Evolutionary conservation across 2,888 invertebrate species (phyloP), one percentile per base, ranked within the genome.

Genomic region (Drosophila formosana): DNA sequence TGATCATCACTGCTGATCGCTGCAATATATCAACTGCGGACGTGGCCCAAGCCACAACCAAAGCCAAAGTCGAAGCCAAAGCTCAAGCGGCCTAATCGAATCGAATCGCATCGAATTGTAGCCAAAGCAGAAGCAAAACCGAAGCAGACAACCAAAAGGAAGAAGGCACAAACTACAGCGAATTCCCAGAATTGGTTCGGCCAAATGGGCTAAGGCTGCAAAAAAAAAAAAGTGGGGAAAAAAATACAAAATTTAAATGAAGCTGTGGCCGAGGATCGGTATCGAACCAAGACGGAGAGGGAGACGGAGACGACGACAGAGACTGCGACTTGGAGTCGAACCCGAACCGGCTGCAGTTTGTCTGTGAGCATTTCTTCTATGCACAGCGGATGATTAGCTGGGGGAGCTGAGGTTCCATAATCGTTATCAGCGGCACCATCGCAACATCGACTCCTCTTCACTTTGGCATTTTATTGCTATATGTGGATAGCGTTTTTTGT

Each of bases 1-100:
- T 89, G 84, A 88, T 88, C 87, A 89, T 89, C 90, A 87, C 79
- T 68, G 84, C 75, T 84, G 89, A 90, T 88, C 88, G 82, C 75
- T 67, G 88, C 80, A 87, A 89, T 89, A 88, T 90, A 89, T 89
- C 90, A 89, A 82, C 72, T 65, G 49, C 49, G 51, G 72, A 86
- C 81, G 55, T 78, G 72, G 78, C 72, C 67, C 67, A 52, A 72
- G 68, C 47, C 57, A 37, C 2, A 30, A 7, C 28, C 28, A 28
- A 34, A 34, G 32, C 8, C 9, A 9, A 34, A 34, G 32, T 3
- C 9, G 3, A 34, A 34, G 78, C 72, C 66, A 61, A 55, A 70
- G 68, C 47, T 55, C 41, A 9, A 49, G 39, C 68, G 63, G 69
- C 82, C 82, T 82, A 81, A 81, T 81, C 81, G 83, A 81, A 81